phyloP scores from a whole-genome alignment of 2,113 vertebrate genomes.

The Ranitomeya imitator region DNA sequence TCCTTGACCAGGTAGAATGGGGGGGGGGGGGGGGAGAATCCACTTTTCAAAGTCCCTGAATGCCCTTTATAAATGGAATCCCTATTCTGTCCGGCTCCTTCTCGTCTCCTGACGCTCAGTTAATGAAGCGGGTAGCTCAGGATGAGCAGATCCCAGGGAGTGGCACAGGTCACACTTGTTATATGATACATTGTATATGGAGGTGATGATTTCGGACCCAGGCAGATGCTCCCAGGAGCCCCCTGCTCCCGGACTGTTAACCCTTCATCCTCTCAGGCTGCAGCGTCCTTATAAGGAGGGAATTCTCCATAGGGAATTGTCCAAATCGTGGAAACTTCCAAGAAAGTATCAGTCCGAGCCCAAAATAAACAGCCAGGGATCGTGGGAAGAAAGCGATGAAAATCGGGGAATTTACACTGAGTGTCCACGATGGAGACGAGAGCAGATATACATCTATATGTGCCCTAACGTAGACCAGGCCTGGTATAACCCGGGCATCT shows the following conservation, averaged over 20 bases:
- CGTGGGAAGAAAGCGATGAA: constrained; percentile 9
- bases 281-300: constrained; percentile 1
- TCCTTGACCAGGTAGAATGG: neutral
- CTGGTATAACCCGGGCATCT: no score
- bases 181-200: neutral
- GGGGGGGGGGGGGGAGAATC: neutral
- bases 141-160: neutral
- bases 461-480: neutral
- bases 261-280: neutral
- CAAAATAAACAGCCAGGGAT: constrained; percentile 40
- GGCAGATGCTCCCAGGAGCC: no score
- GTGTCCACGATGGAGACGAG: neutral
- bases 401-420: neutral
- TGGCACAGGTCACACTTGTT: no score
- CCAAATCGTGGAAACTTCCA: neutral
- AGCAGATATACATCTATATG: no score
- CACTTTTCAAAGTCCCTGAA: neutral
- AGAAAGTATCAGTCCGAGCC: constrained; percentile 30
- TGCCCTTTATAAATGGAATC: neutral
- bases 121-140: neutral
- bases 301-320: neutral
- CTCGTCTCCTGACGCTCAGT: neutral
- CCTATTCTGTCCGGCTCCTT: no score
- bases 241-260: neutral
- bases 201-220: no score